Evolutionary conservation across 2,888 invertebrate species (phyloP).

Genomic region (Mechanitis messenoides): DNA sequence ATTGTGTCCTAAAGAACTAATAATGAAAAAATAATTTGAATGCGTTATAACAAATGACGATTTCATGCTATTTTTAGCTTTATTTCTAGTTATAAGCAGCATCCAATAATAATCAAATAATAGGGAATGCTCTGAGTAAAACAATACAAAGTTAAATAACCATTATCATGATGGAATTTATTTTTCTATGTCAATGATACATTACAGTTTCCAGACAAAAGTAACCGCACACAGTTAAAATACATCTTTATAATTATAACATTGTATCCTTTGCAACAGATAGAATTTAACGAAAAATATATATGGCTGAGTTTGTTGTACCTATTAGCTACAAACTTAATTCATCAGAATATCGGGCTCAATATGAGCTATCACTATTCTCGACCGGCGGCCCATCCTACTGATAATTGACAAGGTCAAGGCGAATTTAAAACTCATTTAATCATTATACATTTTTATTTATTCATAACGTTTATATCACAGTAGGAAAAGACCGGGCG

Average conservation of each 20-base stretch:
- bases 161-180: conserved; percentile 67
- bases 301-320: conserved; percentile 63
- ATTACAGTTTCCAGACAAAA: conserved; percentile 58
- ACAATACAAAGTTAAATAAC: conserved; percentile 42
- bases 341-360: conserved; percentile 68
- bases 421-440: conserved; percentile 52
- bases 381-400: conserved; percentile 60
- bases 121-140: conserved; percentile 20
- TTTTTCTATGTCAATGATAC: conserved; percentile 65
- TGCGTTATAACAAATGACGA: too few relatives aligned
- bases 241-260: conserved; percentile 47
- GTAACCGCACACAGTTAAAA: conserved; percentile 53
- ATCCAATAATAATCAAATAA: neutral
- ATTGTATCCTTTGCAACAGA: conserved; percentile 53
- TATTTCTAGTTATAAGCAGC: too few relatives aligned
- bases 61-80: too few relatives aligned
- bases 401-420: conserved; percentile 61
- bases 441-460: conserved; percentile 39
- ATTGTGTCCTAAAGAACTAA: too few relatives aligned
- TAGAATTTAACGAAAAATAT: conserved; percentile 54
- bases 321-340: conserved; percentile 62
- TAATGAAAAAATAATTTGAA: too few relatives aligned
- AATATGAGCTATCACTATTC: conserved; percentile 73
- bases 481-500: conserved; percentile 74
- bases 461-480: conserved; percentile 58